phyloP scores from a whole-genome alignment of 2,113 vertebrate species.

The Melanotaenia duboulayi region DNA sequence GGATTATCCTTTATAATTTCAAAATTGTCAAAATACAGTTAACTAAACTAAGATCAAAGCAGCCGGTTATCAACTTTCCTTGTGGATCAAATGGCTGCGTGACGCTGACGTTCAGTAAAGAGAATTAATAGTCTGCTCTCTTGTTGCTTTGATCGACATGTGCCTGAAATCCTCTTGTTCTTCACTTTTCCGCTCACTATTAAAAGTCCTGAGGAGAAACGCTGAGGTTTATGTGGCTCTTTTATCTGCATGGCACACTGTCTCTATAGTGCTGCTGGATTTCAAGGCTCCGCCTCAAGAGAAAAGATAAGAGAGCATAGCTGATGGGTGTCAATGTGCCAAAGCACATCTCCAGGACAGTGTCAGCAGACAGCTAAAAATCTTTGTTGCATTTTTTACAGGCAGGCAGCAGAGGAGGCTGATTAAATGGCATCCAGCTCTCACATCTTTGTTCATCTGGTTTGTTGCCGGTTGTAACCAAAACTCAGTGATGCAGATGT shows the following conservation, averaged over 20 bases:
- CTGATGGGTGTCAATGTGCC: slow-evolving; percentile 5
- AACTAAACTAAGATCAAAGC: too few relatives aligned
- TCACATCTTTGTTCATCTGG: not conserved
- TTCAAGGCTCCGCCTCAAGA: not conserved
- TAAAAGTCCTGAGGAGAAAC: slow-evolving; percentile 2
- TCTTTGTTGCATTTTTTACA: slow-evolving; percentile 5
- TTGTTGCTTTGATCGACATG: not conserved
- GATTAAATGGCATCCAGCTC: slow-evolving; percentile 4
- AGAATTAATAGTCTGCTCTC: not conserved
- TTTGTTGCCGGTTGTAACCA: not conserved
- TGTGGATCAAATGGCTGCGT: not conserved
- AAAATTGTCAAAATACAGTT: too few relatives aligned
- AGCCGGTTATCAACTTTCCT: too few relatives aligned
- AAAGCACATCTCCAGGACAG: slow-evolving; percentile 8
- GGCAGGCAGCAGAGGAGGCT: slow-evolving; percentile 4
- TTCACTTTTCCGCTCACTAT: not conserved
- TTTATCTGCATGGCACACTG: not conserved
- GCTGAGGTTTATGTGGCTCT: not conserved
- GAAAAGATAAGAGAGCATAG: not conserved
- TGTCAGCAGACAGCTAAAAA: not conserved
- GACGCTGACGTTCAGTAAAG: not conserved
- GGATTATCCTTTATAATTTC: too few relatives aligned
- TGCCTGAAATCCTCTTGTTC: not conserved
- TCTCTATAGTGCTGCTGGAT: not conserved
- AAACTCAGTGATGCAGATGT: not conserved